Evolutionary conservation across 2,113 vertebrate genomes (phyloP).

Genomic region (Carassius gibelio): DNA sequence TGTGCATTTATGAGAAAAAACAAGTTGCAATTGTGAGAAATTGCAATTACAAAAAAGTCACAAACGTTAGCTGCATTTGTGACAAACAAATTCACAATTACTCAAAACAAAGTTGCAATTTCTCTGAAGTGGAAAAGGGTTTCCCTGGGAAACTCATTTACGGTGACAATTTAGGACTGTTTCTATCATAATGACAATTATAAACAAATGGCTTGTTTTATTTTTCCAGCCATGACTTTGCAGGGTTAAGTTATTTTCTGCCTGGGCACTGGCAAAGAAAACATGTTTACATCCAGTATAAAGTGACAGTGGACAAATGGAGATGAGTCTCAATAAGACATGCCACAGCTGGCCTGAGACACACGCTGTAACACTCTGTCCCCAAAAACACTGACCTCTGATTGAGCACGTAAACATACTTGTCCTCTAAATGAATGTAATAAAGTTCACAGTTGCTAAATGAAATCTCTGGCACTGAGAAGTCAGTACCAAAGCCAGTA

Average conservation of each 20-base stretch:
- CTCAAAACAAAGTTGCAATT: neutral
- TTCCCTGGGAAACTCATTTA: neutral
- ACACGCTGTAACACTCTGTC: slow-evolving; percentile 34
- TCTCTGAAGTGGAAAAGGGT: neutral
- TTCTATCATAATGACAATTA: neutral
- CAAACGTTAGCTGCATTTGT: neutral
- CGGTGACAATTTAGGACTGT: neutral
- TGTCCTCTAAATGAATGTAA: slow-evolving; percentile 29
- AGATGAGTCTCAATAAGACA: neutral
- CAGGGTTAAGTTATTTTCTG: neutral
- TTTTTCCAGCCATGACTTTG: neutral
- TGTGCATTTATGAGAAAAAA: neutral
- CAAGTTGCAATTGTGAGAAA: neutral
- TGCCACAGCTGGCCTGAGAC: slow-evolving; percentile 27
- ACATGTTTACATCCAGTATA: slow-evolving; percentile 36
- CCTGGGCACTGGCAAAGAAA: neutral
- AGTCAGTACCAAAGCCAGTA: slow-evolving; percentile 16
- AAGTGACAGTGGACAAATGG: slow-evolving; percentile 8
- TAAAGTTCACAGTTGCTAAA: slow-evolving; percentile 30
- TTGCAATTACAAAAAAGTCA: neutral
- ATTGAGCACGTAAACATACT: slow-evolving; percentile 31
- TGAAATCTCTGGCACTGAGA: neutral
- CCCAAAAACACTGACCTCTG: slow-evolving; percentile 50
- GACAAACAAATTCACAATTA: neutral
- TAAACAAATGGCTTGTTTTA: neutral